Percentiles rank a stretch among this genome's conserved stretches.
These are phyloP conservation scores for Epinephelus coioides DNA, from an alignment of 2,797 vertebrate species.

Conservation along the genomic window DNA sequence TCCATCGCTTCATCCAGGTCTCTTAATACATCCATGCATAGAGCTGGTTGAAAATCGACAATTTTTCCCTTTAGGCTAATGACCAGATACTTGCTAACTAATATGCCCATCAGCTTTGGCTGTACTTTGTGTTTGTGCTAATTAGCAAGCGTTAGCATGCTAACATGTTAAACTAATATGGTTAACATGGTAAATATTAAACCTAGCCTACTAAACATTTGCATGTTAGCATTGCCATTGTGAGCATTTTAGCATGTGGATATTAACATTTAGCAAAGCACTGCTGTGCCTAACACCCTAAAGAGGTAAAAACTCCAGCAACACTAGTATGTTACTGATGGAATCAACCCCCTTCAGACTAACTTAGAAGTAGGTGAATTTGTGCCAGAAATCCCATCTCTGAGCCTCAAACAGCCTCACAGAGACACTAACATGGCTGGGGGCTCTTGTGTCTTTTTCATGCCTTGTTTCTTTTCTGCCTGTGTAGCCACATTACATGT, in stretches of 20 bases:
- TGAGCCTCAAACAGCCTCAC: not conserved
- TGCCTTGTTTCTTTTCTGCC: slow-evolving; percentile 18
- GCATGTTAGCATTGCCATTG: not conserved
- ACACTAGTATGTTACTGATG: not conserved
- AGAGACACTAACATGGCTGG: not conserved
- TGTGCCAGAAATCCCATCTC: slow-evolving; percentile 7
- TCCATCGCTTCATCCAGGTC: too few relatives aligned
- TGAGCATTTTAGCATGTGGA: not conserved
- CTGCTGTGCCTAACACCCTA: not conserved
- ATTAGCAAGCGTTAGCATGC: too few relatives aligned
- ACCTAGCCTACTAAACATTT: not conserved
- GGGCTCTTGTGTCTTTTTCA: not conserved
- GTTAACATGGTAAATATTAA: not conserved
- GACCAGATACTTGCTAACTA: too few relatives aligned
- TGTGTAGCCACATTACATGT: slow-evolving; percentile 16
- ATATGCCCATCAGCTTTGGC: too few relatives aligned
- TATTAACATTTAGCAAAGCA: not conserved
- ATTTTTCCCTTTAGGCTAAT: too few relatives aligned
- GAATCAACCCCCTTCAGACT: not conserved
- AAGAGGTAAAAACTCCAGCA: not conserved
- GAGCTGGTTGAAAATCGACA: too few relatives aligned
- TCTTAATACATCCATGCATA: too few relatives aligned
- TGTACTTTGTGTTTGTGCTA: too few relatives aligned
- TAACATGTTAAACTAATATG: too few relatives aligned
- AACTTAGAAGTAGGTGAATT: slow-evolving; percentile 17